Base-by-base conservation (phyloP, 2,888 invertebrate species). In the Aelia acuminata region DNA sequence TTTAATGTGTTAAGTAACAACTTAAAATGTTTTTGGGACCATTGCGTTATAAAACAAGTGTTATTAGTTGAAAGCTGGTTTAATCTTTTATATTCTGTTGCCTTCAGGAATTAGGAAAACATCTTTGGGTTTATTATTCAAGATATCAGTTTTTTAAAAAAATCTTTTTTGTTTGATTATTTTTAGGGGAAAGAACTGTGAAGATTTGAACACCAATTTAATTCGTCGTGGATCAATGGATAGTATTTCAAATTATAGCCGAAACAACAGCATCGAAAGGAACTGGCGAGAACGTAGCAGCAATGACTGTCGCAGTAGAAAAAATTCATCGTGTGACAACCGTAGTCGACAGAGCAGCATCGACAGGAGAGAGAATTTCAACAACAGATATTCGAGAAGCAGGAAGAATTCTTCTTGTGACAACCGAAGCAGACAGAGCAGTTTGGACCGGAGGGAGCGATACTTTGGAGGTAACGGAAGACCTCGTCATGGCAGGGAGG, bases 321-420 rank as follows among this genome's bases (percentile, higher is more conserved):
- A 89, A 53, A 89, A 88, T 87, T 88, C 88, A 39, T 89, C 88
- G 5, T 88, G 89, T 49, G 89, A 89, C 84, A 88, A 89, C 92
- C 88, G 94, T 93, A 91, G 90, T 80, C 89, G 90, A 15, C 90
- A 90, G 43, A 88, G 88, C 88, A 88, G 88, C 53, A 63, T 88
- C 35, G 88, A 88, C 35, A 43, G 87, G 39, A 31, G 80, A 20
- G 87, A 87, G n/a, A 87, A 87, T 13, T 87, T 43, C n/a, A 87
- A 87, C 39, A 87, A 89, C 87, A 84, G 88, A n/a, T 70, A n/a
- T 18, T 48, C 84, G 0, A 63, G 89, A 35, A 89, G 89, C 43
- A 80, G 89, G 20, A 85, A 89, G 53, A 89, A 84, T 57, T 89
- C 89, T 15, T 89, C 84, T 85, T 89, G 89, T 43, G 90, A 90